These are phyloP conservation scores for western clawed frog (Xenopus tropicalis) DNA, from an alignment of 2,113 vertebrate genomes.

Conservation along the genomic window UCB_Xtro_10.0 CM004447.2:159476501-159477000, in stretches of 20 bases:
- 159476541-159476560: no score
- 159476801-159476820: background rate
- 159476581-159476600: no score
- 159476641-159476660: no score
- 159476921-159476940: conserved; percentile 40
- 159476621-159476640: no score
- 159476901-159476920: conserved; percentile 37
- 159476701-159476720: background rate
- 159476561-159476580: no score
- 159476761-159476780: background rate
- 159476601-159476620: no score
- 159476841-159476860: background rate
- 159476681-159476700: no score
- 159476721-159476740: background rate
- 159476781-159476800: background rate
- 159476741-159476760: background rate
- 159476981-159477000: no score
- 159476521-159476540: no score
- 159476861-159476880: conserved; percentile 32
- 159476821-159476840: background rate
- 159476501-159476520: no score
- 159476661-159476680: no score
- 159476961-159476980: conserved; percentile 13
- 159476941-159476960: conserved; percentile 16
- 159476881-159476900: conserved; percentile 30